Evolutionary conservation across 1,140 invertebrate genomes (phyloP).

Genomic region (Drosophila hydei): DNA sequence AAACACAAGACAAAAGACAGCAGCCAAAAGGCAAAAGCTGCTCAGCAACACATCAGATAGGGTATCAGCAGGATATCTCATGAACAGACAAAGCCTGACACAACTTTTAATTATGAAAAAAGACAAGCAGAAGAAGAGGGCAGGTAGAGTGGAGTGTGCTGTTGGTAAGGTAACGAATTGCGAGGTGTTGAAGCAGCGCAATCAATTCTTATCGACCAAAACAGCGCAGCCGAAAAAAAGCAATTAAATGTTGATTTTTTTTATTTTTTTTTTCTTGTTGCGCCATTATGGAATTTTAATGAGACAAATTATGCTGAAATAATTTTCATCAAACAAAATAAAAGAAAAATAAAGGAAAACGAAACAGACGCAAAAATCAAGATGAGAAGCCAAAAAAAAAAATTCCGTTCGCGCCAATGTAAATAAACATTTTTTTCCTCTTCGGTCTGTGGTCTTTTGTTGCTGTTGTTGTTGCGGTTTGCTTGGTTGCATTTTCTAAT

Average conservation of each 20-base stretch:
- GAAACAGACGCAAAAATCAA: slow-evolving; percentile 20
- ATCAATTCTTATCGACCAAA: slow-evolving; percentile 46
- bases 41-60: slow-evolving; percentile 5
- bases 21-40: background rate
- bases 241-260: slow-evolving; percentile 42
- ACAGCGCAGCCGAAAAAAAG: slow-evolving; percentile 26
- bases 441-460: slow-evolving; percentile 16
- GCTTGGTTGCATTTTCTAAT: slow-evolving; percentile 47
- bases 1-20: too few species aligned
- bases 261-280: background rate
- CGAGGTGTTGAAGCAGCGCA: slow-evolving; percentile 29
- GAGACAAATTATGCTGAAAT: slow-evolving; percentile 64
- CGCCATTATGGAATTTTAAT: slow-evolving; percentile 69
- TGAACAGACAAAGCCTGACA: slow-evolving; percentile 26
- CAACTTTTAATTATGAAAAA: slow-evolving; percentile 28
- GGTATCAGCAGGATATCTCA: slow-evolving; percentile 34
- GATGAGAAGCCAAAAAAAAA: slow-evolving; percentile 24
- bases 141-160: background rate
- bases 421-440: slow-evolving; percentile 58
- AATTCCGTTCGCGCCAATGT: slow-evolving; percentile 32
- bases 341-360: background rate
- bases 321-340: slow-evolving; percentile 32
- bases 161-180: too few species aligned
- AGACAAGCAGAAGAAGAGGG: slow-evolving; percentile 7
- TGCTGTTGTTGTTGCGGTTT: slow-evolving; percentile 26